Base-by-base conservation (phyloP, 2,888 invertebrate genomes). In the Acanthosoma haemorrhoidale region DNA sequence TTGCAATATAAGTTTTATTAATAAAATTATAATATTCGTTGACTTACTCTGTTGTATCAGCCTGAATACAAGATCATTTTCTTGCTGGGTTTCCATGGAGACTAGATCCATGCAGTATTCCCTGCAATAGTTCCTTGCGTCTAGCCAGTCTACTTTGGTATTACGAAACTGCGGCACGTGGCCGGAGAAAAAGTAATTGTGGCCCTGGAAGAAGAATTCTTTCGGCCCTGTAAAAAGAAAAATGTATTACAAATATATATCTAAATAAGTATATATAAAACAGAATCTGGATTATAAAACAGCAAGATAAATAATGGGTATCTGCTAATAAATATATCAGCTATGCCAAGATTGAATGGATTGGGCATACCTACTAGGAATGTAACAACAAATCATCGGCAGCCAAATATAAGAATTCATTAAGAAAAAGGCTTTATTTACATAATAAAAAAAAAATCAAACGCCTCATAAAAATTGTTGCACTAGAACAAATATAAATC, bases 31-130 rank as follows among this genome's bases (percentile, higher is more conserved):
- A n/a, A n/a, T n/a, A n/a, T n/a, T 41, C 3, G 18, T 21, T 29
- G 71, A 81, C 86, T 84, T 79, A 90, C 90, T 91, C 80, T 91
- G 90, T 80, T 92, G 91, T 75, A 93, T 92, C 51, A 92, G 85
- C 80, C 88, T 89, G 86, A 91, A 92, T 80, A 93, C 87, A 77
- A 93, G 86, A 81, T 93, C 92, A 79, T 94, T 93, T 80, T 94
- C 92, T 79, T 92, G 92, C 81, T 93, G 92, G 11, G 91, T 90
- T 80, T 94, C 94, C 80, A 94, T 84, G 18, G 92, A 91, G 60
- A 94, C 89, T 76, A 93, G 86, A 81, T 94, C 94, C 94, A 94
- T 94, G 81, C 94, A 94, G 81, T 93, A 93, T 80, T 93, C 92
- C 75, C 94, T 86, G 83, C 94, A 94, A 77, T 92, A 85, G 81